These are phyloP conservation scores for Erpornis zantholeuca DNA, from an alignment of 2,113 vertebrate species.

Conservation along the genomic window DNA sequence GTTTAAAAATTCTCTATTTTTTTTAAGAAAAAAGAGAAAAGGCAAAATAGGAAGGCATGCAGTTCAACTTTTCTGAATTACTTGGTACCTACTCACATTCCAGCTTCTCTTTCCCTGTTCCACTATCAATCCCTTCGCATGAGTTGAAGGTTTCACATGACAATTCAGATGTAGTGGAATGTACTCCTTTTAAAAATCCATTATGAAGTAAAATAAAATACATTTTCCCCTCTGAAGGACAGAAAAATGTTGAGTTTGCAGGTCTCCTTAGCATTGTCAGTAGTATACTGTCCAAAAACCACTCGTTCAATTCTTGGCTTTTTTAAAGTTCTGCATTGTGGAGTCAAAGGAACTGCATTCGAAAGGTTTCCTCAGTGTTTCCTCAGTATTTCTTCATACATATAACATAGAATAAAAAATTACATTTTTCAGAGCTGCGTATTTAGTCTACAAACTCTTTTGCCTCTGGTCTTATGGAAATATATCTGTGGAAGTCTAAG, in stretches of 20 bases:
- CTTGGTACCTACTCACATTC: not conserved
- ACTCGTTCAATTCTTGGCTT: not conserved
- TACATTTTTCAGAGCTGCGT: not conserved
- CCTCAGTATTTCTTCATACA: not conserved
- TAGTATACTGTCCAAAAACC: not conserved
- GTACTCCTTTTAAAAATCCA: not conserved
- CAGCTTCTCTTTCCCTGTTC: not conserved
- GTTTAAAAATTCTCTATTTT: not conserved
- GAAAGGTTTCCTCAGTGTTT: not conserved
- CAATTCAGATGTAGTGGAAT: not conserved
- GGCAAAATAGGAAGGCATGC: rapidly evolving
- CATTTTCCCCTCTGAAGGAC: not conserved
- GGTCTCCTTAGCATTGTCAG: not conserved
- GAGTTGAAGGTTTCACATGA: not conserved
- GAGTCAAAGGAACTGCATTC: not conserved
- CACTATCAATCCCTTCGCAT: not conserved
- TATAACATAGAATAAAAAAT: not conserved
- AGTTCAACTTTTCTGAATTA: not conserved
- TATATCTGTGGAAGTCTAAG: not conserved
- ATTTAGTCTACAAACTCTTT: not conserved
- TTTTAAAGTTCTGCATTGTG: not conserved
- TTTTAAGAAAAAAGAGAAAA: not conserved
- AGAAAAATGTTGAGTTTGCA: not conserved
- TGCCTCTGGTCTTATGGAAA: not conserved
- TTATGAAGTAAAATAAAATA: not conserved